Percentiles rank a stretch among this genome's conserved stretches.
phyloP scores from a whole-genome alignment of 2,888 invertebrate genomes.

The Pristionchus maxplancki region DNA sequence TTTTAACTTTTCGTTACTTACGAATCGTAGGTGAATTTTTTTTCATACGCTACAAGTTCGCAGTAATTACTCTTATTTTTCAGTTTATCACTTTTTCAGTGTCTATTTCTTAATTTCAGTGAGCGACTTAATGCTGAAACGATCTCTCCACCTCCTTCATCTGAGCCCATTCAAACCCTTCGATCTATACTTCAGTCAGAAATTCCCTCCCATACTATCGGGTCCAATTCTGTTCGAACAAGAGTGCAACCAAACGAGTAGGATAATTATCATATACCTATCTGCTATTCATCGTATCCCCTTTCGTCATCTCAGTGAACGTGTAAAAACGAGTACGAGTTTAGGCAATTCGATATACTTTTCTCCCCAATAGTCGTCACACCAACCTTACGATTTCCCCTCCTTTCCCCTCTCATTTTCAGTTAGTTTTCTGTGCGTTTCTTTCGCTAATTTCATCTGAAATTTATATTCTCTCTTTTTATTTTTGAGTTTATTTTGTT shows the following conservation, averaged over 20 bases:
- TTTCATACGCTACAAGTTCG: too few species aligned
- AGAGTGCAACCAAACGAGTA: background rate
- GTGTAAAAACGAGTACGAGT: background rate
- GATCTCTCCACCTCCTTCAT: background rate
- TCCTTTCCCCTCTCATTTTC: background rate
- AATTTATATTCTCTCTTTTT: background rate
- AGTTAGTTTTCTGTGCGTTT: background rate
- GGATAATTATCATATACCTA: background rate
- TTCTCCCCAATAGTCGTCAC: background rate
- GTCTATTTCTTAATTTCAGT: background rate
- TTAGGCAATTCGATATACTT: background rate
- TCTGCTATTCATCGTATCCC: too few species aligned
- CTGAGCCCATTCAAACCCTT: background rate
- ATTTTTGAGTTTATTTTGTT: too few species aligned
- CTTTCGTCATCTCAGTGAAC: background rate
- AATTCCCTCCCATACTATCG: background rate
- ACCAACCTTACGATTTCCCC: background rate
- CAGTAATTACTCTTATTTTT: too few species aligned
- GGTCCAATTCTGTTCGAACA: background rate
- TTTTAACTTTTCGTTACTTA: background rate
- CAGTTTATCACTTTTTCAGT: background rate
- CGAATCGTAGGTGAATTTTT: too few species aligned
- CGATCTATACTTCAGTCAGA: slow-evolving; percentile 16
- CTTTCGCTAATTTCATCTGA: background rate
- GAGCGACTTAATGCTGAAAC: background rate